A percentile compares a stretch with the other conserved stretches of the same genome.
phyloP scores from a whole-genome alignment of 2,888 invertebrate genomes.

The Chironomus tentans region DNA sequence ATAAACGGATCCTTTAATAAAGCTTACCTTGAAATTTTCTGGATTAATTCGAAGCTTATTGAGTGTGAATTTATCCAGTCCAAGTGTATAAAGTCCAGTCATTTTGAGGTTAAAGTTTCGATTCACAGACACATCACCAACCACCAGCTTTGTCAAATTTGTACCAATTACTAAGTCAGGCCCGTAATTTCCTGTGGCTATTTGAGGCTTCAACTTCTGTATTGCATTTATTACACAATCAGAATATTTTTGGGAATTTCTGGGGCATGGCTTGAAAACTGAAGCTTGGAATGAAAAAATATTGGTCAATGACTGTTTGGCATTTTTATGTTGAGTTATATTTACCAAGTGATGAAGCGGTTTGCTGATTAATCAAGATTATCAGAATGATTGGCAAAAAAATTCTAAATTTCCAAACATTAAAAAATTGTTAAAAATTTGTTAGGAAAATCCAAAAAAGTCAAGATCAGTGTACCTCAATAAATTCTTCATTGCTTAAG shows the following conservation, averaged over 20 bases:
- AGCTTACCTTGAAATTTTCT: conserved; percentile 1
- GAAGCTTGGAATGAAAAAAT: not conserved
- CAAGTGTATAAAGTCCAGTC: not conserved
- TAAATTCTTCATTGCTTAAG: too few relatives aligned
- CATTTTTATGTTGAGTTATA: too few relatives aligned
- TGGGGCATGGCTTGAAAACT: not conserved
- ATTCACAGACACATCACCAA: not conserved
- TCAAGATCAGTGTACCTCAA: too few relatives aligned
- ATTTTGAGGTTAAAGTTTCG: not conserved
- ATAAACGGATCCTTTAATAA: too few relatives aligned
- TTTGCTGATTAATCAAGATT: too few relatives aligned
- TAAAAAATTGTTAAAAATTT: too few relatives aligned
- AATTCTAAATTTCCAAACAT: too few relatives aligned
- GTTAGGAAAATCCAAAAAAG: too few relatives aligned
- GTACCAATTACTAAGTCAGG: not conserved
- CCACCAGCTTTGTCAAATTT: not conserved
- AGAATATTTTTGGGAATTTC: not conserved
- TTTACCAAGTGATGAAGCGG: too few relatives aligned
- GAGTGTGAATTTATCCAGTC: not conserved
- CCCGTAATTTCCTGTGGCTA: not conserved
- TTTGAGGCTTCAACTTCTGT: not conserved
- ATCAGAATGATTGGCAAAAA: too few relatives aligned
- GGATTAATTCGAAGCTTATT: conserved; percentile 3
- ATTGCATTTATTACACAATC: not conserved
- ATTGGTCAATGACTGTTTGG: too few relatives aligned